phyloP scores from a whole-genome alignment of 2,888 invertebrate species.

The Sinodicranocentrus sp. region DNA sequence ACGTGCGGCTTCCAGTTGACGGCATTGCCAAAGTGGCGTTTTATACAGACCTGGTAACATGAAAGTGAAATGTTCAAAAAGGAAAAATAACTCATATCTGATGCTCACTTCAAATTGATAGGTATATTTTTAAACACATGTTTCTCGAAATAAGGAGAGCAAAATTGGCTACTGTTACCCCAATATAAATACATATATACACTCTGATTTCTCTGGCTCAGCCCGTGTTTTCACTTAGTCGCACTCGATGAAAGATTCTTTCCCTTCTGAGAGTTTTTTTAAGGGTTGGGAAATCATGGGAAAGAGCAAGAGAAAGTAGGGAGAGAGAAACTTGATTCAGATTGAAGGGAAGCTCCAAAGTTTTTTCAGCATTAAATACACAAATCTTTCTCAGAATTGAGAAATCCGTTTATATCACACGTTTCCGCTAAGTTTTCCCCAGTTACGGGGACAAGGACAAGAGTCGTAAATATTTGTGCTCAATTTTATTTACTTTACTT shows the following conservation, averaged over 20 bases:
- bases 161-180: too few relatives aligned
- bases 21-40: conserved; percentile 8
- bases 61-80: conserved; percentile 25
- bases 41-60: background rate
- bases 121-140: background rate
- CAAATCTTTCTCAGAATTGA: conserved; percentile 27
- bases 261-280: background rate
- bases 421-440: background rate
- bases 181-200: too few relatives aligned
- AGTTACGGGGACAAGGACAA: background rate
- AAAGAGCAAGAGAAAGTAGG: too few relatives aligned
- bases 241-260: background rate
- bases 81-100: background rate
- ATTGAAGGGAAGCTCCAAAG: conserved; percentile 21
- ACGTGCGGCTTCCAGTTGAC: conserved; percentile 36
- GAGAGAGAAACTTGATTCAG: background rate
- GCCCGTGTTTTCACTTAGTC: background rate
- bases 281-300: background rate
- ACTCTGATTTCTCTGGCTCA: too few relatives aligned
- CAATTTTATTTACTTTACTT: conserved; percentile 6
- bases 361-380: conserved; percentile 32
- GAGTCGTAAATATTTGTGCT: conserved; percentile 4
- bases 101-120: background rate
- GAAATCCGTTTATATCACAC: background rate
- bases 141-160: too few relatives aligned